Evolutionary conservation across 1,140 invertebrate genomes (phyloP), one percentile per base, ranked within the genome.

Genomic region (Belonocnema kinseyi): DNA sequence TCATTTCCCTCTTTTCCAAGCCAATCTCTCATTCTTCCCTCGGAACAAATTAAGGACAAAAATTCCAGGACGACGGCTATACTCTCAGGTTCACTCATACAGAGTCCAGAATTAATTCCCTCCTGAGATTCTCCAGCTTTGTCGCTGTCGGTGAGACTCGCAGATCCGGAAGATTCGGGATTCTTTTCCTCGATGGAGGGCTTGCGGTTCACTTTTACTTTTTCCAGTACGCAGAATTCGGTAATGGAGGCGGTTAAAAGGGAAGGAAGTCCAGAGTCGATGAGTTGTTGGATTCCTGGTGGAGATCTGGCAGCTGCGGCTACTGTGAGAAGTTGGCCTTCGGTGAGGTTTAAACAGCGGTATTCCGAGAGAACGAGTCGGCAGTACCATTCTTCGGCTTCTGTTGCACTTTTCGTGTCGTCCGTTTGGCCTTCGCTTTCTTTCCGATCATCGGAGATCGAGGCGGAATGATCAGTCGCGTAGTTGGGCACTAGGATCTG

Each of bases 11-110:
- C 94, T 72, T 93, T 90, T 6, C 97, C 97, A 21, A 98, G 92
- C 97, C 97, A 98, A 88, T 97, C 95, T 76, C 96, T 95, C 92
- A 98, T 95, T 77, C 93, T 92, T 10, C 95, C 94, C 83, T 97
- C 96, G 12, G 94, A 93, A 88, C 96, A 96, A 58, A 97, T 92
- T 73, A 96, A 94, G 0, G 95, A 94, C 79, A 97, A 94, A 91
- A 97, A 97, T 84, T 96, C 94, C 51, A 98, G 92, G 26, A 97
- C 93, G 58, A 93, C 92, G 5, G 94, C 91, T 66, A 94, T 91
- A 78, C 92, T 92, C 50, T 93, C 91, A 56, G 93, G 88, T 81
- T 92, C 91, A 7, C 89, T 91, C 91, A 93, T 92, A 66, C 85
- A 86, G 13, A 89, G 77, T 70, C 84, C 86, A 13, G 61, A 40